These are phyloP conservation scores for Tragopan temminckii DNA, from an alignment of 2,797 vertebrate species.

Conservation along the genomic window DNA sequence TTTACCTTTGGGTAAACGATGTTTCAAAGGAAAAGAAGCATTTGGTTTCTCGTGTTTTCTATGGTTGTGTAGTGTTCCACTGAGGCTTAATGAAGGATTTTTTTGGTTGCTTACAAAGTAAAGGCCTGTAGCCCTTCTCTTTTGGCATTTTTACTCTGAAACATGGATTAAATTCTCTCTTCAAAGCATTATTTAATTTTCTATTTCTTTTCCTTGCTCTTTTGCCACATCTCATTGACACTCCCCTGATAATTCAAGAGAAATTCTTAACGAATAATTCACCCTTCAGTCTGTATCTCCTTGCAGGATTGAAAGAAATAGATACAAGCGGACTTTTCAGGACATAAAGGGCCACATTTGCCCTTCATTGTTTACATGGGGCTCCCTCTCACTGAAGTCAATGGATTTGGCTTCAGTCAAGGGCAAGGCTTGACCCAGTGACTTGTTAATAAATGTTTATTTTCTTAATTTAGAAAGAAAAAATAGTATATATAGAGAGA, in stretches of 20 bases:
- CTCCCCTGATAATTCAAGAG: neutral
- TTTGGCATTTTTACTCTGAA: constrained; percentile 41
- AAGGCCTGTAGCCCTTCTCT: neutral
- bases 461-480: constrained; percentile 74
- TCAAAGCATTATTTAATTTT: neutral
- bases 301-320: constrained; percentile 5
- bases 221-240: neutral
- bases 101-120: constrained; percentile 20
- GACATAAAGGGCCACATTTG: constrained; percentile 59
- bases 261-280: neutral
- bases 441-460: constrained; percentile 76
- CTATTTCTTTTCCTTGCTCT: neutral
- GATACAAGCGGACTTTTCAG: constrained; percentile 64
- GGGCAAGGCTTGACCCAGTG: constrained; percentile 57
- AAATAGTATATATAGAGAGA: constrained; percentile 60
- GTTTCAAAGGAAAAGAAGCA: constrained; percentile 25
- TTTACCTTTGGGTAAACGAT: neutral
- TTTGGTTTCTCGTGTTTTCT: constrained; percentile 21
- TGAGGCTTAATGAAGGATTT: neutral
- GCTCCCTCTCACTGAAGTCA: constrained; percentile 39
- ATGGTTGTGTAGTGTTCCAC: neutral
- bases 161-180: constrained; percentile 9
- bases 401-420: constrained; percentile 32
- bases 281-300: neutral
- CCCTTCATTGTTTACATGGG: constrained; percentile 42